phyloP scores from a whole-genome alignment of 1,140 invertebrate genomes.

The Drosophila subpulchrella region DNA sequence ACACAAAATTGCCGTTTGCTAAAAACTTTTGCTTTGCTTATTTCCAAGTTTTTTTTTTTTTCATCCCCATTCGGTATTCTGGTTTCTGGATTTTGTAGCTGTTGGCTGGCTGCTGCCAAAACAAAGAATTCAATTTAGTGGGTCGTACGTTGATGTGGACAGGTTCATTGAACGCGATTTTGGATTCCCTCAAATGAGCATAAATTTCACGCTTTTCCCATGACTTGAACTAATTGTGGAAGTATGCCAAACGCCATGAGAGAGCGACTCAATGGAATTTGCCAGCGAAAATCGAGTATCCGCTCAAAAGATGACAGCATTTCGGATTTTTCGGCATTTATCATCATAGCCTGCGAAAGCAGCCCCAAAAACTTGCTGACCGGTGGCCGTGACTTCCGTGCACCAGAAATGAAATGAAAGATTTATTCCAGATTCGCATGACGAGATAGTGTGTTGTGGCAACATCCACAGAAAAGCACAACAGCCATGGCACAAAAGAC shows the following conservation, averaged over 20 bases:
- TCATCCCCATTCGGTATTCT: neutral
- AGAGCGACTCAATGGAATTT: conserved; percentile 12
- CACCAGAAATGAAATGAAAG: conserved; percentile 67
- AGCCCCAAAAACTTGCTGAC: conserved; percentile 53
- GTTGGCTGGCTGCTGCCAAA: conserved; percentile 19
- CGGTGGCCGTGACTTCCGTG: conserved; percentile 71
- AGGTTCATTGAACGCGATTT: conserved; percentile 61
- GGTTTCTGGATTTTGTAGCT: neutral
- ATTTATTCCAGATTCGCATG: conserved; percentile 79
- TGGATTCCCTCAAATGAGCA: conserved; percentile 41
- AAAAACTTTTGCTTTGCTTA: conserved; percentile 70
- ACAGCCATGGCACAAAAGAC: conserved; percentile 47
- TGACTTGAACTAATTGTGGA: conserved; percentile 64
- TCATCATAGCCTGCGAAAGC: conserved; percentile 25
- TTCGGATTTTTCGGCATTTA: conserved; percentile 48
- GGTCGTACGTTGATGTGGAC: conserved; percentile 50
- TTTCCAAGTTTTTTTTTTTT: conserved; percentile 31
- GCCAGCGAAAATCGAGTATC: conserved; percentile 16
- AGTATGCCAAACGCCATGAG: conserved; percentile 48
- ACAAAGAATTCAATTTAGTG: conserved; percentile 64
- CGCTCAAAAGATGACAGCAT: conserved; percentile 4
- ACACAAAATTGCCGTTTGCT: conserved; percentile 65
- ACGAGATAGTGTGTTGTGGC: conserved; percentile 65
- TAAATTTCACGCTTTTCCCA: conserved; percentile 43
- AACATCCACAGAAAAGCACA: neutral